Conservation (phyloP, 92 coral and sea anemone species). For the Galaxea fascicularis region DNA sequence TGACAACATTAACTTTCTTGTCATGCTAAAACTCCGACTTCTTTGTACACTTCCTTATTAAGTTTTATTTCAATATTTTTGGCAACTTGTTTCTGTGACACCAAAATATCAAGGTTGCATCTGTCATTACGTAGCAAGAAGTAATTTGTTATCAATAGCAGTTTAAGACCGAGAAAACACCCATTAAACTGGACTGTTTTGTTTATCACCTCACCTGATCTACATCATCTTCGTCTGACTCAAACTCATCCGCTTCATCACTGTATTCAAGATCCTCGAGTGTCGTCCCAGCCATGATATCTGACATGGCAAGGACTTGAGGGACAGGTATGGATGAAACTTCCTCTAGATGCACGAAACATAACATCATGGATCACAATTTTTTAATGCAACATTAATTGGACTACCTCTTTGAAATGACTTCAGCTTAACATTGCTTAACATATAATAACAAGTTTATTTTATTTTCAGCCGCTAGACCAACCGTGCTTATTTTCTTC, state of each 20-base stretch:
- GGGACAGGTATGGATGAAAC: conserved; percentile 4
- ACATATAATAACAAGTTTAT: no score
- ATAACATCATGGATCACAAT: not conserved
- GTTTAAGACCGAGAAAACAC: no score
- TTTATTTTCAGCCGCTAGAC: not conserved
- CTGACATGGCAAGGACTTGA: conserved; percentile 76
- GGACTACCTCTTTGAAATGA: no score
- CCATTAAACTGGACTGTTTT: not conserved
- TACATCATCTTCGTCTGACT: conserved; percentile 27
- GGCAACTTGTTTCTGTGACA: no score
- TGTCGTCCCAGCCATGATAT: conserved; percentile 79
- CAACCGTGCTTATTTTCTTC: conserved; percentile 62
- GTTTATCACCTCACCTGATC: conserved; percentile 31
- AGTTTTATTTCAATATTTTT: no score
- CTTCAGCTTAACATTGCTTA: no score
- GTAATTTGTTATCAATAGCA: no score
- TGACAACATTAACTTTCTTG: no score
- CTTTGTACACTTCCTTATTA: no score
- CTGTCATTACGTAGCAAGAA: no score
- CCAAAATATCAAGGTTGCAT: no score
- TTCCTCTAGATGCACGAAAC: not conserved
- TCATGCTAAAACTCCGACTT: no score
- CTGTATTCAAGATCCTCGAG: conserved; percentile 85
- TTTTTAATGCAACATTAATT: not conserved
- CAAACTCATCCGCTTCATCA: conserved; percentile 65